These are phyloP conservation scores for Limosa lapponica DNA, from an alignment of 2,797 vertebrate genomes.

Conservation along the genomic window DNA sequence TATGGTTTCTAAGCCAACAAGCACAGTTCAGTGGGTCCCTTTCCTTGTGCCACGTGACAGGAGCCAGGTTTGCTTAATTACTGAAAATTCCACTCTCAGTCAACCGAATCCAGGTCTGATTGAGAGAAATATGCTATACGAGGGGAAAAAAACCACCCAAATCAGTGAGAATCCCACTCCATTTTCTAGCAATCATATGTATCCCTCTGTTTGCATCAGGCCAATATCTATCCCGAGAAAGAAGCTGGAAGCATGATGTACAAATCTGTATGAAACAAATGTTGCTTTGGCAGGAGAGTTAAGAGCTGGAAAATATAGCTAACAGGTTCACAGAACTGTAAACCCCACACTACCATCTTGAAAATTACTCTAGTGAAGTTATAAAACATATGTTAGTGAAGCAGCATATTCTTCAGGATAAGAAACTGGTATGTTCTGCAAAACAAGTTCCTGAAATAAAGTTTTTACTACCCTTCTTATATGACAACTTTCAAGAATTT, in stretches of 20 bases:
- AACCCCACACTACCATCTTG: slow-evolving; percentile 13
- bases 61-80: not conserved
- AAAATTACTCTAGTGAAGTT: slow-evolving; percentile 43
- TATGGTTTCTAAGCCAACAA: not conserved
- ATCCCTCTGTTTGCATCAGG: not conserved
- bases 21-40: not conserved
- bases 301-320: slow-evolving; percentile 29
- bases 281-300: slow-evolving; percentile 37
- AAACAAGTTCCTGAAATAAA: slow-evolving; percentile 17
- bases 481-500: not conserved
- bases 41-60: not conserved
- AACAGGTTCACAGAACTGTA: slow-evolving; percentile 52
- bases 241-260: not conserved
- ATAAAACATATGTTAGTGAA: slow-evolving; percentile 37
- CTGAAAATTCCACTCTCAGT: not conserved
- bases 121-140: not conserved
- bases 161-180: not conserved
- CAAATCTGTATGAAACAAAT: slow-evolving; percentile 53
- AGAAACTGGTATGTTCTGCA: not conserved
- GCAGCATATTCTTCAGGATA: not conserved
- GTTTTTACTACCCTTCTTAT: not conserved
- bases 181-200: not conserved
- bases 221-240: not conserved
- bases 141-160: not conserved
- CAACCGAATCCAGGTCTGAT: not conserved